Conservation (phyloP, 2,797 vertebrate genomes). For the Lutjanus argentimaculatus region DNA sequence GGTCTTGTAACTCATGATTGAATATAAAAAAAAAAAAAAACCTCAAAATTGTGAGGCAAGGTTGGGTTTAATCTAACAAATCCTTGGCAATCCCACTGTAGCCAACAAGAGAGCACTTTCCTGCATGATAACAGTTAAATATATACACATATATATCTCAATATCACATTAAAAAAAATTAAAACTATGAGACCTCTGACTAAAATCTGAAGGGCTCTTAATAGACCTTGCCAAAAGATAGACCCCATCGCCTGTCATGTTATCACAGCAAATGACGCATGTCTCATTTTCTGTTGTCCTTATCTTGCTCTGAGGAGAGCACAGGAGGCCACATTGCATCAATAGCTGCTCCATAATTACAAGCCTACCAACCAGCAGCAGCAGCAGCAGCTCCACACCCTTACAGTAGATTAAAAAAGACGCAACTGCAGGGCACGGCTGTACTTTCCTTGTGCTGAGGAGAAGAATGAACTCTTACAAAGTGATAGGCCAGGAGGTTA, state of each 20-base stretch:
- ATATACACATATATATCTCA: background rate
- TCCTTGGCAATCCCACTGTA: background rate
- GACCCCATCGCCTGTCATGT: conserved; percentile 18
- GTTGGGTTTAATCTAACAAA: conserved; percentile 12
- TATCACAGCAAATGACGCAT: conserved; percentile 53
- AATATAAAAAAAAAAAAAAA: background rate
- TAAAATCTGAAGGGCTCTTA: conserved; percentile 40
- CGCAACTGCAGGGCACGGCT: conserved; percentile 33
- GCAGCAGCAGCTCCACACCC: conserved; percentile 33
- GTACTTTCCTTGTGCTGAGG: conserved; percentile 1
- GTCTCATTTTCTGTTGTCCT: conserved; percentile 69
- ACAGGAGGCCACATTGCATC: conserved; percentile 55
- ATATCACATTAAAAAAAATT: conserved; percentile 6
- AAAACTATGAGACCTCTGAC: conserved; percentile 1
- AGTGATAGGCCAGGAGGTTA: conserved; percentile 23
- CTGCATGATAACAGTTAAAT: background rate
- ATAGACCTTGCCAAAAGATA: conserved; percentile 48
- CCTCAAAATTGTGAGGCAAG: background rate
- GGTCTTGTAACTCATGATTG: conserved; percentile 14
- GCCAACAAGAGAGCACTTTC: background rate
- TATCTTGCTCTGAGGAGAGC: conserved; percentile 59
- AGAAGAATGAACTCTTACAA: conserved; percentile 31
- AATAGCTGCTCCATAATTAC: conserved; percentile 71
- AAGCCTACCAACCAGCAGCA: conserved; percentile 42
- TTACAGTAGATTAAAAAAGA: conserved; percentile 42